Base-by-base conservation (phyloP, 2,888 invertebrate species). In the Orthonychiurus folsomi region DNA sequence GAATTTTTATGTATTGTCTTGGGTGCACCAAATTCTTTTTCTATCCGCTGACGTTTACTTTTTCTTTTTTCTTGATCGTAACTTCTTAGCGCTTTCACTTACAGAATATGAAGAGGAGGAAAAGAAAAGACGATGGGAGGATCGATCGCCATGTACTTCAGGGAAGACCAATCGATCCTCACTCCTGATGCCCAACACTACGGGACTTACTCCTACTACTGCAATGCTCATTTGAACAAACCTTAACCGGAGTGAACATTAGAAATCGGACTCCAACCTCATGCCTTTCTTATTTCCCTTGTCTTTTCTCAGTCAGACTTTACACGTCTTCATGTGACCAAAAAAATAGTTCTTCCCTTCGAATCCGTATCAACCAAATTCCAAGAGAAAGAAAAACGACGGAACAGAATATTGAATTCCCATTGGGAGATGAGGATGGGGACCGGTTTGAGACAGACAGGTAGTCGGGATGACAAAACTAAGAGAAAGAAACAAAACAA, bases 41-140 rank as follows among this genome's bases (percentile, higher is more conserved):
- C 50, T 59, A 54, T 60, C 37, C 60, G 53, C 60, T 60, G 37
- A 37, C 37, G 37, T 37, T 37, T 37, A 37, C 37, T 63, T 63
- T 59, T 61, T 61, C 53, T 48, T 61, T 58, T 62, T 54, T 63
- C 61, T 57, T 65, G 64, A 50, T 63, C 62, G 59, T 61, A 64
- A 64, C 63, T 64, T 64, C 63, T 63, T 63, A 63, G 58, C 58
- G 63, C 63, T 64, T 64, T 61, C 63, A 61, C 63, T 61, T 64
- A 55, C 58, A 61, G 57, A 60, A 37, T 60, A 63, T 56, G 63
- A 63, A 60, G n/a, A 58, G 37, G n/a, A 58, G 37, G 37, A 50
- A 56, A 60, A 55, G 59, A 28, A 52, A 47, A 25, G 61, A 50
- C 23, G 50, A 21, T 26, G 18, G 26, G 26, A 12, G 55, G 61